Evolutionary conservation across 1,140 invertebrate species (phyloP).

Genomic region (Hermatobates lingyangjiaoensis): DNA sequence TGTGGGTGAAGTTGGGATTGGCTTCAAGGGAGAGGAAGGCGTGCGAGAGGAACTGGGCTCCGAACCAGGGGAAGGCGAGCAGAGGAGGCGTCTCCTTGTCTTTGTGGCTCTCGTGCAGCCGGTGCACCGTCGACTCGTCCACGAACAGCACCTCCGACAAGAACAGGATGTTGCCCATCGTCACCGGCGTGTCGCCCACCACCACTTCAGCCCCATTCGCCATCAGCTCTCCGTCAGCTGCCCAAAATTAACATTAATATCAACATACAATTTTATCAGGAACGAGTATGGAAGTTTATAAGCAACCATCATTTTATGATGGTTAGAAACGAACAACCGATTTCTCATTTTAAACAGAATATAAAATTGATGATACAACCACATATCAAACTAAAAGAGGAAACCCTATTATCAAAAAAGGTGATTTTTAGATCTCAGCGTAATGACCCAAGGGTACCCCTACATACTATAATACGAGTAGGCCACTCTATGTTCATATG

Average conservation of each 20-base stretch:
- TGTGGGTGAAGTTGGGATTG: slow-evolving; percentile 30
- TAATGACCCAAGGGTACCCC: no score
- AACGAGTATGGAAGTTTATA: no score
- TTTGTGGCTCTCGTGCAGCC: slow-evolving; percentile 34
- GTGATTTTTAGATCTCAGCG: no score
- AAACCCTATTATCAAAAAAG: no score
- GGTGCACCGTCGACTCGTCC: slow-evolving; percentile 33
- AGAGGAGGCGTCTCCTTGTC: slow-evolving; percentile 42
- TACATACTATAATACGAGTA: no score
- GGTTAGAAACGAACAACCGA: no score
- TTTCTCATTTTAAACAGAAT: no score
- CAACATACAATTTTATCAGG: no score
- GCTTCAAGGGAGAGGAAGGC: slow-evolving; percentile 36
- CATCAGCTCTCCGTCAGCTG: slow-evolving; percentile 21
- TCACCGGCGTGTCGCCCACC: slow-evolving; percentile 34
- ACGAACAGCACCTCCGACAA: slow-evolving; percentile 38
- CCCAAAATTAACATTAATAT: slow-evolving; percentile 12
- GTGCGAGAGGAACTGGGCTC: slow-evolving; percentile 38
- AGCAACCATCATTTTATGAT: no score
- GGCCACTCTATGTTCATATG: no score
- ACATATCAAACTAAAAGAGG: no score
- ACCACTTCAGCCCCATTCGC: slow-evolving; percentile 36
- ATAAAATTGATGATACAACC: no score
- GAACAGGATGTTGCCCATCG: slow-evolving; percentile 37
- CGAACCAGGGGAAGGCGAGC: slow-evolving; percentile 38